These are phyloP conservation scores for Setophaga kirtlandii DNA, from an alignment of 2,113 vertebrate genomes.

Conservation along the genomic window DNA sequence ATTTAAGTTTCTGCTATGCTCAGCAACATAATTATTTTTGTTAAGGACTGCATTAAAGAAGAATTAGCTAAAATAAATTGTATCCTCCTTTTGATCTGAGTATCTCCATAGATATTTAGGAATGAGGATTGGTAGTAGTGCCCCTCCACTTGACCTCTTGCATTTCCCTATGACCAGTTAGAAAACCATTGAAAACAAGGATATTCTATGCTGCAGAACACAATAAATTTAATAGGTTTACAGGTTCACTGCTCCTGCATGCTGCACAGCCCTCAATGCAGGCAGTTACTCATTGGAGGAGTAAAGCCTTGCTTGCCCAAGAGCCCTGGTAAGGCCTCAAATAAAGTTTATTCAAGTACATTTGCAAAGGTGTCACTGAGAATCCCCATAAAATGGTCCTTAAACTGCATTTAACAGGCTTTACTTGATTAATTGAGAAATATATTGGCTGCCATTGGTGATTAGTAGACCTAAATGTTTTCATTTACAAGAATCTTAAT, in stretches of 20 bases:
- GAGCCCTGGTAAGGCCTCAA: background rate
- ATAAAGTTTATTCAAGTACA: background rate
- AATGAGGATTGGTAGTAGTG: background rate
- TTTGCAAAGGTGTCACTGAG: background rate
- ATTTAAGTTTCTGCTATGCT: background rate
- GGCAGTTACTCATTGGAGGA: background rate
- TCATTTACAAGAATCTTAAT: background rate
- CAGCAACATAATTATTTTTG: background rate
- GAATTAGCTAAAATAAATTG: background rate
- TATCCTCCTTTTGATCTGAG: background rate
- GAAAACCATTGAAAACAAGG: background rate
- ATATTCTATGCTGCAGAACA: background rate
- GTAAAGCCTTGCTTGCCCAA: background rate
- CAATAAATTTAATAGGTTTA: background rate
- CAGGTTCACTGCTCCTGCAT: background rate
- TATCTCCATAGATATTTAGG: background rate
- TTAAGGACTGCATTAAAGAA: background rate
- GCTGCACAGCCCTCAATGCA: background rate
- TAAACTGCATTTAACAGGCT: slow-evolving; percentile 3
- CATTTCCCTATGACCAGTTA: background rate
- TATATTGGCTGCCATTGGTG: background rate
- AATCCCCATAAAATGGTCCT: background rate
- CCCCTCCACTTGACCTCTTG: accelerated
- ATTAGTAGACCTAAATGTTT: background rate
- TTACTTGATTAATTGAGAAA: background rate